These are phyloP conservation scores for Zele albiditarsus DNA, from an alignment of 2,888 invertebrate genomes.

Conservation along the genomic window DNA sequence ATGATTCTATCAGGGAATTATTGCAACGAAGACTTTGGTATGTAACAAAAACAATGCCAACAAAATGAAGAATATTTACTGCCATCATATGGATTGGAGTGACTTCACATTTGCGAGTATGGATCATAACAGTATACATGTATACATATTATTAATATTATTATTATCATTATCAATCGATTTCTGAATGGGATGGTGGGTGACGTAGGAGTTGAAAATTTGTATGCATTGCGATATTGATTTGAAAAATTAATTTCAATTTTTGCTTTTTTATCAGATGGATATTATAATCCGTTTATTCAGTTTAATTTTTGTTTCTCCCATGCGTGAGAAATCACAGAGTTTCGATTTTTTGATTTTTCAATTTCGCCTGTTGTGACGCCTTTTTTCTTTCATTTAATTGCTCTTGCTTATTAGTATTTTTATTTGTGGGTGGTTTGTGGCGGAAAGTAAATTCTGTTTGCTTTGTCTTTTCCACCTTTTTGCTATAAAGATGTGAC, in stretches of 20 bases:
- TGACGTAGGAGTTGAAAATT: neutral
- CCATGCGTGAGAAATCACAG: constrained; percentile 27
- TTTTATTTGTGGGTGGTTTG: neutral
- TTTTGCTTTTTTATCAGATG: neutral
- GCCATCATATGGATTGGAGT: constrained; percentile 4
- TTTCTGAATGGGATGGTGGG: neutral
- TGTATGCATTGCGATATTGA: neutral
- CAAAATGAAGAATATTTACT: constrained; percentile 13
- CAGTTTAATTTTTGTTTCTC: constrained; percentile 12
- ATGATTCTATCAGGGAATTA: neutral
- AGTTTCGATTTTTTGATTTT: constrained; percentile 27
- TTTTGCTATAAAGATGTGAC: neutral
- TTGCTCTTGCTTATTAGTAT: neutral
- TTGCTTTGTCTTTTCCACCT: no score
- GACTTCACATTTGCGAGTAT: neutral
- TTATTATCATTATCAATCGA: constrained; percentile 11
- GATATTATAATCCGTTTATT: neutral
- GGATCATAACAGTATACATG: neutral
- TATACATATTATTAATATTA: constrained; percentile 14
- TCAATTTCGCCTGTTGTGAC: neutral
- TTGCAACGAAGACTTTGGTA: constrained; percentile 19
- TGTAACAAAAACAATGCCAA: neutral
- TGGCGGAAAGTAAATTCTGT: neutral
- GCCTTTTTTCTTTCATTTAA: neutral
- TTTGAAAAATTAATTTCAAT: neutral